Evolutionary conservation across 2,888 invertebrate genomes (phyloP).

Genomic region (Orthosia gracilis): DNA sequence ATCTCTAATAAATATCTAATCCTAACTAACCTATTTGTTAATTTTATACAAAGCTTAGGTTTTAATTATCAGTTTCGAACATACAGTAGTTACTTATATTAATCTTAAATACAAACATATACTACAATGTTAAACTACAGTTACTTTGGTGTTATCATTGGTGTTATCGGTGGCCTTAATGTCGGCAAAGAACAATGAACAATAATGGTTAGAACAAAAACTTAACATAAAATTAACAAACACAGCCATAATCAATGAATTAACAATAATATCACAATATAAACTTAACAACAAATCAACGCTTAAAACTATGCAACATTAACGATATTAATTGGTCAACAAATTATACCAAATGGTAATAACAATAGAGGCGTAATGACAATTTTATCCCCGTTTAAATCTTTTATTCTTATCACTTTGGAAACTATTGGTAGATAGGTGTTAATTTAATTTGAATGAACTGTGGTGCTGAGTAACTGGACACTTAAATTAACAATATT

Average conservation of each 20-base stretch:
- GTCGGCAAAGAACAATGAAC: slow-evolving; percentile 85
- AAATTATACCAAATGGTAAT: slow-evolving; percentile 65
- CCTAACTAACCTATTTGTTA: slow-evolving; percentile 88
- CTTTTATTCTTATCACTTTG: slow-evolving; percentile 53
- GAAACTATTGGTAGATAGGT: slow-evolving; percentile 60
- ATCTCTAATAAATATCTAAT: slow-evolving; percentile 79
- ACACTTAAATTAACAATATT: slow-evolving; percentile 41
- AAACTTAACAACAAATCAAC: slow-evolving; percentile 89
- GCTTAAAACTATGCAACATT: slow-evolving; percentile 85
- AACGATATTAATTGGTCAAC: slow-evolving; percentile 75
- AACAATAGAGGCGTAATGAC: slow-evolving; percentile 79
- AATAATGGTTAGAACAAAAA: slow-evolving; percentile 88
- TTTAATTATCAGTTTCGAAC: slow-evolving; percentile 87
- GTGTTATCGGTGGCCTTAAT: slow-evolving; percentile 83
- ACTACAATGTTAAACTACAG: slow-evolving; percentile 62
- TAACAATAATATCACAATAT: slow-evolving; percentile 83
- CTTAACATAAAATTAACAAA: slow-evolving; percentile 91
- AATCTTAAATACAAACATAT: slow-evolving; percentile 68
- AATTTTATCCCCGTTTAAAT: slow-evolving; percentile 79
- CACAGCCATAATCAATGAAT: slow-evolving; percentile 84
- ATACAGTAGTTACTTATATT: slow-evolving; percentile 67
- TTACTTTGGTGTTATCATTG: slow-evolving; percentile 66
- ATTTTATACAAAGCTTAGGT: slow-evolving; percentile 91
- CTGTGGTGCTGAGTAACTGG: slow-evolving; percentile 44
- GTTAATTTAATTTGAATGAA: slow-evolving; percentile 60